Evolutionary conservation across 2,797 vertebrate genomes (phyloP), one percentile per base, ranked within the genome.

Genomic region (Garrulus glandarius): DNA sequence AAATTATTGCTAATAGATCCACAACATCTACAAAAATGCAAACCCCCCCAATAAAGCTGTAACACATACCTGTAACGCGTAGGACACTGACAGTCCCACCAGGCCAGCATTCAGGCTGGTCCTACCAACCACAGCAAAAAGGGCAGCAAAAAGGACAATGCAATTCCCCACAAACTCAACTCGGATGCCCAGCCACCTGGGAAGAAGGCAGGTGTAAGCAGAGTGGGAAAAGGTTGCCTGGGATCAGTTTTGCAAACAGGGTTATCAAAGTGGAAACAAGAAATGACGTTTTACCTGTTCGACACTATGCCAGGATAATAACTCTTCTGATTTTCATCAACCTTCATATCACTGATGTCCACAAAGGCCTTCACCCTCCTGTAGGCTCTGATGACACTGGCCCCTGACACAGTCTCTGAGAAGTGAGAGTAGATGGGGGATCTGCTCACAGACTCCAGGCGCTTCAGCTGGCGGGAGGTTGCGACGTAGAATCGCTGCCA

Each of bases 351-450:
- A 70, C 93, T 99, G 97, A 99, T 96, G 92, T 96, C 95, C 80
- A 99, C 74, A 12, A 99, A 99, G 96, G 98, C 97, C 53, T 89
- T 83, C 80, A 97, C 96, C 80, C 99, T 98, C 87, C 98, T 93
- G 3, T 99, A 99, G 64, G 99, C 99, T 95, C 99, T 98, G 98
- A 99, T 99, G 95, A 99, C 98, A 43, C 98, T 99, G 74, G 98
- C 95, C 82, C 99, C 99, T 0, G 99, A 98, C 87, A 99, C 85
- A 3, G 98, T 99, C 98, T 99, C 99, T 17, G 99, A 99, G 98
- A 99, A 99, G 97, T 99, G 99, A 39, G 99, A 99, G 97, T 99
- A 99, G 93, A 99, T 98, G 60, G 99, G 99, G 21, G 99, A 99
- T 86, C 99, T 98, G 98, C 98, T 99, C 96, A 99, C 91, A 0